Base-by-base conservation (phyloP, 1,140 invertebrate genomes). In the Gonatopus flavifemur region DNA sequence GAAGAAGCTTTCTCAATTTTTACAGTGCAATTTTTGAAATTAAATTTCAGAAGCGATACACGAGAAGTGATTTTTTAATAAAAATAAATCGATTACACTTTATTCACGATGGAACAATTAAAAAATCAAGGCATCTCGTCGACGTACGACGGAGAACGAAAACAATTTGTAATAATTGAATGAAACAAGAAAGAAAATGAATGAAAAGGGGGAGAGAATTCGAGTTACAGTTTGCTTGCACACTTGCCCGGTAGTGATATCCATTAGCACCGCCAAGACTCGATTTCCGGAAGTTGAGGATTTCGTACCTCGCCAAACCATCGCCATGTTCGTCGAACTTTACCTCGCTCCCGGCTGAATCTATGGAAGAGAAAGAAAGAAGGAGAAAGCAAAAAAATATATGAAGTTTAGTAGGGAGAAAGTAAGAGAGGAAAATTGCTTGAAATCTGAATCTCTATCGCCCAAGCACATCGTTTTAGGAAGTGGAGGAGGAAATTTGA, bases 271-370 rank as follows among this genome's bases (percentile, higher is more conserved):
- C 59, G 46, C 80, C 80, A 18, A 77, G 72, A 67, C 81, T 81
- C 28, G 76, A 67, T 61, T 77, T 76, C 56, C 81, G 81, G 58
- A 82, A 84, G 69, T 84, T 84, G 44, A 81, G 72, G 52, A 86
- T 85, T 47, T 83, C 84, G 64, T 86, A 85, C 19, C 84, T 74
- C 6, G 85, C 83, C 6, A 86, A 74, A n/a, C 86, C 86, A 62
- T 88, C 86, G 6, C 86, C 86, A 52, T 83, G 76, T 39, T 79
- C 71, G 65, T 87, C 85, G 62, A 88, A 88, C 52, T 83, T 80
- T 33, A 88, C 85, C 48, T 82, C 75, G 60, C 83, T 86, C 30
- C 83, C 84, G 15, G 82, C 85, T 25, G 81, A 58, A 78, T 87
- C 86, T 87, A 36, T 16, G 3, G 35, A 36, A 12, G 6, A 5